These are phyloP conservation scores for Anser brachyrhynchus DNA, from an alignment of 2,113 vertebrate species.

Conservation along the genomic window DNA sequence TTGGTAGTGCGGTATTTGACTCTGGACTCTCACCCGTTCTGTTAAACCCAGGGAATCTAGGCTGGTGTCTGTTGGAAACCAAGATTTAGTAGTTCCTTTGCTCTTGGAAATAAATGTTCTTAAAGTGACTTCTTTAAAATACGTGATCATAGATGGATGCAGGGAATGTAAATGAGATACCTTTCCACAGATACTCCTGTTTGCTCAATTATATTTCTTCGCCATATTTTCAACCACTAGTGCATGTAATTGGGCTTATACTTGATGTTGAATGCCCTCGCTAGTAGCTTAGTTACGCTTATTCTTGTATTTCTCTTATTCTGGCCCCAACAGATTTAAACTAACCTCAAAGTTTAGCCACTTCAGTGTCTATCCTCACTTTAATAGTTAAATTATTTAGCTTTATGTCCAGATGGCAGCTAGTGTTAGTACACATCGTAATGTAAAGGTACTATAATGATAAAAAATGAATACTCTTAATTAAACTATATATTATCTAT, in stretches of 20 bases:
- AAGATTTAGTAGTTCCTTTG: not conserved
- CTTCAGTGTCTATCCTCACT: not conserved
- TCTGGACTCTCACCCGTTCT: not conserved
- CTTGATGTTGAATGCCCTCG: not conserved
- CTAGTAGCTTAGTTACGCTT: not conserved
- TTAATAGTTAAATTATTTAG: not conserved
- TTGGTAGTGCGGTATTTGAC: not conserved
- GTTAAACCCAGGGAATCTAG: not conserved
- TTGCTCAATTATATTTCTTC: not conserved
- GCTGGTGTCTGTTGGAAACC: not conserved
- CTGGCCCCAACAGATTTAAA: not conserved
- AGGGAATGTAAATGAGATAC: not conserved
- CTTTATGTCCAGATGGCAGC: not conserved
- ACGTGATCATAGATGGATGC: not conserved
- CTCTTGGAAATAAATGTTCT: not conserved
- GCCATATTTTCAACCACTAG: accelerated
- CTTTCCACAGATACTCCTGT: not conserved
- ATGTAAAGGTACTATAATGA: not conserved
- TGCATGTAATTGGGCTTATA: not conserved
- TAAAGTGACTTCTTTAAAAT: not conserved
- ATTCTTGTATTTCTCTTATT: not conserved
- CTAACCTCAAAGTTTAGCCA: not conserved
- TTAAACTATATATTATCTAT: conserved; percentile 40
- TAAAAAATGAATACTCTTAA: not conserved
- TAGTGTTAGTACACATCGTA: not conserved